Evolutionary conservation across 2,113 vertebrate species (phyloP).

Genomic region (Taurulus bubalis): DNA sequence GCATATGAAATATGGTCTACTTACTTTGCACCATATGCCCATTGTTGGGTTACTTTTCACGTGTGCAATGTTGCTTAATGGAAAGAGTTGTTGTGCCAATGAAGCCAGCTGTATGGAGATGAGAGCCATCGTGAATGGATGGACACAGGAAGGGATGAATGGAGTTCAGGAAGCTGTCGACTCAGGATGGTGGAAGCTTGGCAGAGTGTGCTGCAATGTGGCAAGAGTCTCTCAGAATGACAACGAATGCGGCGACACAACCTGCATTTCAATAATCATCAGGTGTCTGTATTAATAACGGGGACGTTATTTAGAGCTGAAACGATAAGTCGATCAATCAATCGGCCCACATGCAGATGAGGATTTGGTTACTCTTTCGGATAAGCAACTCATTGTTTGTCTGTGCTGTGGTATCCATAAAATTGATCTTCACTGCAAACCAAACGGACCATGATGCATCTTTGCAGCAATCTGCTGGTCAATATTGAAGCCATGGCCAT

Average conservation of each 20-base stretch:
- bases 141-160: conserved; percentile 72
- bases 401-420: not conserved
- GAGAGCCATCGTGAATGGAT: conserved; percentile 70
- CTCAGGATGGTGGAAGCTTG: conserved; percentile 59
- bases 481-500: not conserved
- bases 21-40: conserved; percentile 37
- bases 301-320: not conserved
- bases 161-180: conserved; percentile 67
- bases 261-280: conserved; percentile 35
- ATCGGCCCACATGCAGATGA: not conserved
- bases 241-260: conserved; percentile 9
- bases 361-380: not conserved
- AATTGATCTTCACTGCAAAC: not conserved
- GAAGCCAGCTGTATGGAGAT: conserved; percentile 80
- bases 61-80: conserved; percentile 50
- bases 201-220: conserved; percentile 35
- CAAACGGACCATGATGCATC: not conserved
- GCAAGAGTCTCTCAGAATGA: conserved; percentile 41
- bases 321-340: not conserved
- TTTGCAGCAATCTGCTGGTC: not conserved
- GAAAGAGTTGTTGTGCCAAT: conserved; percentile 56
- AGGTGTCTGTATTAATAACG: conserved; percentile 5
- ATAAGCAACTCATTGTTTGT: not conserved
- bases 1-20: conserved; percentile 59
- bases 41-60: conserved; percentile 32